Percentiles rank a stretch among this genome's conserved stretches.
phyloP scores from a whole-genome alignment of 2,113 vertebrate species.

The Spea bombifrons region DNA sequence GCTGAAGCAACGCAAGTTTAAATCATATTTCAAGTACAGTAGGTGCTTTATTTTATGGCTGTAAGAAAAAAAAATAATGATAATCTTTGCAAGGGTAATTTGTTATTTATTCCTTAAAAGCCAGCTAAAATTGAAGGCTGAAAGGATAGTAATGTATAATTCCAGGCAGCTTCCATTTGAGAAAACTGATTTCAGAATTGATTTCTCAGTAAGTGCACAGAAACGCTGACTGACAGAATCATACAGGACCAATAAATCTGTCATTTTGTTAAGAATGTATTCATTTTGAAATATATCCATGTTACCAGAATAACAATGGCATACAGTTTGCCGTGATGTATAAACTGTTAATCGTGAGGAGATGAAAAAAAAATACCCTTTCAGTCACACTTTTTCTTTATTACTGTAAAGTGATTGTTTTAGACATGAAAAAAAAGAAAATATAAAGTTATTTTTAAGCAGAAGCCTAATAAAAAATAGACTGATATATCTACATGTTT shows the following conservation, averaged over 20 bases:
- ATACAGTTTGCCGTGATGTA: conserved; percentile 58
- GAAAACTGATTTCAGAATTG: conserved; percentile 61
- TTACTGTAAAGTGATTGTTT: no score
- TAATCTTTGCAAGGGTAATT: conserved; percentile 51
- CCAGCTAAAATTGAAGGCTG: conserved; percentile 39
- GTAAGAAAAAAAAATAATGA: conserved; percentile 29
- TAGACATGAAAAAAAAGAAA: no score
- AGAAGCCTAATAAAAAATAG: no score
- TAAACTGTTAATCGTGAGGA: conserved; percentile 65
- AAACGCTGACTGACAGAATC: conserved; percentile 69
- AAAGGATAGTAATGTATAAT: conserved; percentile 52
- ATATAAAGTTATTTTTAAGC: no score
- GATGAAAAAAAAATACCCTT: conserved; percentile 70
- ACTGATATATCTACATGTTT: no score
- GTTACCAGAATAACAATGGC: conserved; percentile 66
- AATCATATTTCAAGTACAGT: not conserved
- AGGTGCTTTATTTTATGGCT: conserved; percentile 12
- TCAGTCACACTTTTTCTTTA: no score
- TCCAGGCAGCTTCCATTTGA: conserved; percentile 48
- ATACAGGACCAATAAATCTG: conserved; percentile 65
- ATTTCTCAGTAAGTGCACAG: conserved; percentile 57
- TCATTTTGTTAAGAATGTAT: conserved; percentile 70
- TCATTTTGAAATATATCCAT: conserved; percentile 64
- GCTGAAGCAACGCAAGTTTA: no score
- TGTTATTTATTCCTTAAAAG: conserved; percentile 43